phyloP scores from a whole-genome alignment of 2,888 invertebrate species.

The Argynnis bischoffii region DNA sequence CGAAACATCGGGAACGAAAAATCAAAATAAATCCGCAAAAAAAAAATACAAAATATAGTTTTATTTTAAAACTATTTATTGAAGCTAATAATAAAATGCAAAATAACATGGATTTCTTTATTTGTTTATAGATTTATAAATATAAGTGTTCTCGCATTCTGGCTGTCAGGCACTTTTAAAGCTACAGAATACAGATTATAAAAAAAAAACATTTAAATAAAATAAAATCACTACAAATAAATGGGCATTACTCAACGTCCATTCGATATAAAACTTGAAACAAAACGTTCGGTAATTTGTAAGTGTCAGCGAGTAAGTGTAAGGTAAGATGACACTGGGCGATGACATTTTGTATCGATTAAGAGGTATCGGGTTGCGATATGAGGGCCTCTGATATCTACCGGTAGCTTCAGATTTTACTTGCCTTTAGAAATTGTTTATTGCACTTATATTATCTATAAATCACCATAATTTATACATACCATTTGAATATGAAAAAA shows the following conservation, averaged over 20 bases:
- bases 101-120: no score
- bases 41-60: no score
- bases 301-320: conserved; percentile 26
- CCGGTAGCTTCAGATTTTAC: conserved; percentile 24
- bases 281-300: conserved; percentile 27
- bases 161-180: neutral
- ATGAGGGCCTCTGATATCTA: conserved; percentile 27
- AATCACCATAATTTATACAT: no score
- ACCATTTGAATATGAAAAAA: no score
- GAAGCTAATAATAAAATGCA: no score
- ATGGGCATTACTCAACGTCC: neutral
- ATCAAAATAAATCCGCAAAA: no score
- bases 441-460: no score
- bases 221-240: neutral
- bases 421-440: no score
- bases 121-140: no score
- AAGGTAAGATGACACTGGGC: conserved; percentile 28
- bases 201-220: neutral
- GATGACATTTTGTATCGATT: conserved; percentile 38
- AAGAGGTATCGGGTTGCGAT: conserved; percentile 33
- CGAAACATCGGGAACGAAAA: no score
- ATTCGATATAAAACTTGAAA: conserved; percentile 12
- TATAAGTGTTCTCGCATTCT: no score
- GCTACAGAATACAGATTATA: neutral
- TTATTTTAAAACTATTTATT: no score